Percentiles rank a stretch among this genome's conserved stretches.
These are phyloP conservation scores for Tympanuchus pallidicinctus DNA, from an alignment of 2,113 vertebrate species.

Conservation along the genomic window DNA sequence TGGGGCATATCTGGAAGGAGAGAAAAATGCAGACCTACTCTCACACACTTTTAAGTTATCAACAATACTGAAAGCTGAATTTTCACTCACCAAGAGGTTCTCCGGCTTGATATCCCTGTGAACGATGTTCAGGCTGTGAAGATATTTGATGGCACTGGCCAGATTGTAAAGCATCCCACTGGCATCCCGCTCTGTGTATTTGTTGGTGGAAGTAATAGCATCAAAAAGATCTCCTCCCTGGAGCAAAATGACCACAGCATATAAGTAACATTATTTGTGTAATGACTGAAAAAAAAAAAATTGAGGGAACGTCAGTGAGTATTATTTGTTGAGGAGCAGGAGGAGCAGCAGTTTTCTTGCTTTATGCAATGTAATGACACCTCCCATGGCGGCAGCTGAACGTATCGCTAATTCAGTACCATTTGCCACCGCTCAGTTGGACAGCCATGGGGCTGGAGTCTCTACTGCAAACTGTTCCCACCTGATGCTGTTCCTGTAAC, in stretches of 20 bases:
- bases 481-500: not conserved
- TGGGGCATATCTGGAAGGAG: not conserved
- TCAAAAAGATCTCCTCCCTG: conserved; percentile 98
- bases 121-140: conserved; percentile 95
- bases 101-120: conserved; percentile 99
- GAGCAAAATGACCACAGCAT: conserved; percentile 38
- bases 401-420: not conserved
- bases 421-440: not conserved
- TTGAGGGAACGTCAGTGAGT: not conserved
- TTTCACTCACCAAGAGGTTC: conserved; percentile 91
- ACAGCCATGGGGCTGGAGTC: not conserved
- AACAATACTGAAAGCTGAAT: not conserved
- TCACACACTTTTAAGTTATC: not conserved
- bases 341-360: not conserved
- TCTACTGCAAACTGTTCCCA: not conserved
- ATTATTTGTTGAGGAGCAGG: not conserved
- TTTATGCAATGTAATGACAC: not conserved
- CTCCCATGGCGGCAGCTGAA: not conserved
- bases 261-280: conserved; percentile 6
- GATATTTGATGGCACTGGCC: conserved; percentile 96
- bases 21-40: not conserved
- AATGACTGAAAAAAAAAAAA: not conserved
- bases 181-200: conserved; percentile 97
- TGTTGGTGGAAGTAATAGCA: conserved; percentile 97
- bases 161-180: conserved; percentile 98